Conservation (phyloP, 2,888 invertebrate genomes). For the Drosophila niveifrons region DNA sequence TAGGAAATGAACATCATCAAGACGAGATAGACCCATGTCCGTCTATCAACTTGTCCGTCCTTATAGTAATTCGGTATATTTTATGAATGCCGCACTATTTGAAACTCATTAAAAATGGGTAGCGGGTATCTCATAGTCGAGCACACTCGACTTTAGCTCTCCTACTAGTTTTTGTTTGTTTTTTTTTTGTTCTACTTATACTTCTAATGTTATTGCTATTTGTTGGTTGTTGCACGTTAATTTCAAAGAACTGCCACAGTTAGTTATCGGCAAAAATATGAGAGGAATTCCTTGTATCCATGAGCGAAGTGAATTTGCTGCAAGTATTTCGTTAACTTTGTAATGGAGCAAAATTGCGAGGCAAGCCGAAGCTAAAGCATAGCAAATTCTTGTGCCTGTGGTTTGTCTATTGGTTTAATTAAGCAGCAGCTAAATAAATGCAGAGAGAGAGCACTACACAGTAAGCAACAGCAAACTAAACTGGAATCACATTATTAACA, state of each 20-base stretch:
- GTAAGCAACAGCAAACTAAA: background rate
- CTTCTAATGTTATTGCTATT: too few species aligned
- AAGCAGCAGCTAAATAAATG: conserved; percentile 26
- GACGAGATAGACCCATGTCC: too few species aligned
- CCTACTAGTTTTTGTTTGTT: too few species aligned
- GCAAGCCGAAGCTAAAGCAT: conserved; percentile 6
- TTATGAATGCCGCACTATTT: too few species aligned
- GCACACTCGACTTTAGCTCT: too few species aligned
- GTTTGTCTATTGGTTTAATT: conserved; percentile 20
- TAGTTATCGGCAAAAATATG: conserved; percentile 27
- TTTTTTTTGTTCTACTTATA: too few species aligned
- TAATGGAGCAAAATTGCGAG: conserved; percentile 19
- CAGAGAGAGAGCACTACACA: background rate
- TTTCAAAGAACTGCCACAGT: conserved; percentile 31
- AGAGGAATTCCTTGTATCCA: conserved; percentile 16
- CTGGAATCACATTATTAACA: background rate
- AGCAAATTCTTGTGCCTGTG: conserved; percentile 22
- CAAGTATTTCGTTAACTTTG: conserved; percentile 11
- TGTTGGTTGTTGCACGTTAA: conserved; percentile 10
- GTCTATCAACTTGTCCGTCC: too few species aligned
- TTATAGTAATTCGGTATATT: too few species aligned
- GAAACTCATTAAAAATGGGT: too few species aligned
- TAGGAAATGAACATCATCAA: too few species aligned
- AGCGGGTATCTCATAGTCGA: too few species aligned
- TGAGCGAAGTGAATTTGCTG: conserved; percentile 6